Base-by-base conservation (phyloP, 1,140 invertebrate genomes). In the Lucilia cuprina region DNA sequence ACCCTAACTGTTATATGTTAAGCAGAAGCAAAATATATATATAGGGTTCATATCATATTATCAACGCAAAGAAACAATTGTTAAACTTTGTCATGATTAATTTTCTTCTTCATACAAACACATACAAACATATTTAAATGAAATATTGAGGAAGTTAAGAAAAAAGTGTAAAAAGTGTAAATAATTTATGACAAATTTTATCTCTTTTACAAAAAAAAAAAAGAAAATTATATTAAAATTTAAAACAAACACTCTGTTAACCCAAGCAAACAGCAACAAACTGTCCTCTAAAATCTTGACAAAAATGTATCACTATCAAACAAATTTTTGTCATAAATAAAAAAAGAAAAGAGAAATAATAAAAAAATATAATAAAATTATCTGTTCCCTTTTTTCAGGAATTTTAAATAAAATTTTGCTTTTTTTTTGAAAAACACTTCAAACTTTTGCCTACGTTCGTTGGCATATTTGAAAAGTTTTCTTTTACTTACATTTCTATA, bases 131-230 rank as follows among this genome's bases (percentile, higher is more conserved):
- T n/a, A n/a, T n/a, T n/a, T 35, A 77, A 77, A 77, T 77, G 34
- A 77, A 77, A 77, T 77, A 77, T 77, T 34, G 74, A 77, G 74
- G 74, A 77, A 77, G 35, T 77, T 77, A 77, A 77, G 35, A n/a
- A n/a, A 35, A 74, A 77, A 77, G 30, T 77, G 34, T 7, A 30
- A 13, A 77, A 17, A 74, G n/a, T n/a, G n/a, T 3, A 41, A 13
- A 41, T 75, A 80, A 49, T 80, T 80, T 80, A 80, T 80, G 77
- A 80, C 77, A 80, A 49, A 49, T 50, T 80, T 80, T 49, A 49
- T 80, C 21, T 1, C 10, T 14, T n/a, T n/a, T n/a, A n/a, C n/a
- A n/a, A n/a, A 10, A 49, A 80, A 19, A 21, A 49, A 80, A 80
- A 50, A 47, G 5, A 80, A 80, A 80, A n/a, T n/a, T n/a, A n/a